Base-by-base conservation (phyloP, 2,113 vertebrate species). In the Microcebus jonahi region DNA sequence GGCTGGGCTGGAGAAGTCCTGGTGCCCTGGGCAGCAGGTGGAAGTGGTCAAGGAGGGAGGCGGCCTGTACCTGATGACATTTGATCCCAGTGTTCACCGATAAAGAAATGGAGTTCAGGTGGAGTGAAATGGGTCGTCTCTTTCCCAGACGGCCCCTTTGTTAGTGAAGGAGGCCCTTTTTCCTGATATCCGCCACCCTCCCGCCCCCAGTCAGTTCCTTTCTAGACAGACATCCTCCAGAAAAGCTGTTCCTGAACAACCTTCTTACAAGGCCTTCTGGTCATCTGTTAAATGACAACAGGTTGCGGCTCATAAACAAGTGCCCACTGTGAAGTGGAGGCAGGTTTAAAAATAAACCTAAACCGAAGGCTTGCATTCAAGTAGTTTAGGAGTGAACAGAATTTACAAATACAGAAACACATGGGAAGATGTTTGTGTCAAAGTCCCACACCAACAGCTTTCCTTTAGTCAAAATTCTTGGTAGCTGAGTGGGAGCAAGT, bases 351-450 rank as follows among this genome's bases (percentile, higher is more conserved):
- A 97, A 98, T 97, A 98, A 82, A 92, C 76, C 0, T 97, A 98
- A 82, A 92, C 76, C 0, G 23, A 71, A 93, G 75, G 53, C 96
- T 94, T 50, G 91, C 85, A 96, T 92, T 82, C 77, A 96, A 97
- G 96, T 5, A 85, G 50, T 88, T 96, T 79, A 67, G 95, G 84
- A 61, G 50, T 17, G 75, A 94, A 94, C 5, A 36, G 96, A 95
- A 96, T 96, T 97, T 97, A 98, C 96, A 97, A 97, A 98, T 97
- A 97, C 87, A 96, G 97, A 96, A 96, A 96, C 92, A 82, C 91
- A 96, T 67, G 95, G 96, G 77, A 86, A 94, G 93, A 96, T 96
- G 96, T 97, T 97, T 96, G 79, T 95, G 95, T 96, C 95, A 76
- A 42, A 96, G 91, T 93, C 84, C 88, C 97, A 96, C 94, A 91